A percentile compares a stretch with the other conserved stretches of the same genome.
Conservation (phyloP, 2,888 invertebrate species). For the Luperina testacea region DNA sequence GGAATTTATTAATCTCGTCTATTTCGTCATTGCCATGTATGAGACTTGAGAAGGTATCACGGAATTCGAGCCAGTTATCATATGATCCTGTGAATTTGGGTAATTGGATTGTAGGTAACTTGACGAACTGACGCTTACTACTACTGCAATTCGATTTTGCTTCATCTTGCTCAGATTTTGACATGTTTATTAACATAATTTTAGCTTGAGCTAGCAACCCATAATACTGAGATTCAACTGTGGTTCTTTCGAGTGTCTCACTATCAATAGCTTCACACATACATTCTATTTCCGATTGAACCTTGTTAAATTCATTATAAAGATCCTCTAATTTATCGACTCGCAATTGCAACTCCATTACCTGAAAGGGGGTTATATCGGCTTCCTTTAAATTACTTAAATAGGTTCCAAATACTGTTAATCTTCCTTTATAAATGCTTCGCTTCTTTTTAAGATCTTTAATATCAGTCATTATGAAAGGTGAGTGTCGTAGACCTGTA, state of each 20-base stretch:
- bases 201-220: too few relatives aligned
- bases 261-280: not conserved
- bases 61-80: not conserved
- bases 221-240: too few relatives aligned
- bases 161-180: too few relatives aligned
- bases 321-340: not conserved
- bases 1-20: not conserved
- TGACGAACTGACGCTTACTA: too few relatives aligned
- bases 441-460: constrained; percentile 2
- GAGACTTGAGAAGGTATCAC: not conserved
- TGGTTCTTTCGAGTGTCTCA: too few relatives aligned
- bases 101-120: too few relatives aligned
- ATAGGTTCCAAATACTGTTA: constrained; percentile 2
- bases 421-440: not conserved
- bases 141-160: too few relatives aligned
- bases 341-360: too few relatives aligned
- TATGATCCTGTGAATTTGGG: too few relatives aligned
- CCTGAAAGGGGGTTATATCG: not conserved
- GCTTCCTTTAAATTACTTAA: not conserved
- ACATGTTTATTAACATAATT: too few relatives aligned
- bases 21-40: not conserved
- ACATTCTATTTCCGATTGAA: not conserved
- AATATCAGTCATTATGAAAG: not conserved
- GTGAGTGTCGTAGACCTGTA: not conserved
- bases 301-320: not conserved